A percentile compares a stretch with the other conserved stretches of the same genome.
Evolutionary conservation across 2,797 vertebrate species (phyloP).

Genomic region (Darevskia mixta): DNA sequence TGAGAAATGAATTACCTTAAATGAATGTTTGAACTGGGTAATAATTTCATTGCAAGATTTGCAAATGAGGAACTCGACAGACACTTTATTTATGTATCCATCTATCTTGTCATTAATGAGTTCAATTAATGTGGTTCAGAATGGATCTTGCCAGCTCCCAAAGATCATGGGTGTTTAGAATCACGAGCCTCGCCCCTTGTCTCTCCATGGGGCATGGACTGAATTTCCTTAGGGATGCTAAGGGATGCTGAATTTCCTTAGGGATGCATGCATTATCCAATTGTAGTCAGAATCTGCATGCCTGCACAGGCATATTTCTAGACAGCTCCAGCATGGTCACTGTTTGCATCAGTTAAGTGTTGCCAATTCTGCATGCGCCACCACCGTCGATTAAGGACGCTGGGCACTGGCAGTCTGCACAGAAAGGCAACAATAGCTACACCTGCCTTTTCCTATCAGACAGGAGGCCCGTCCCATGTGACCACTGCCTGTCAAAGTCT

Average conservation of each 20-base stretch:
- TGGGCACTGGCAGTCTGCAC: not conserved
- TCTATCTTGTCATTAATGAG: not conserved
- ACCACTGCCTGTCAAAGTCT: too few species aligned
- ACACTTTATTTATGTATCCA: not conserved
- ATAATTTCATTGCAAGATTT: slow-evolving; percentile 39
- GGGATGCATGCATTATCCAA: too few species aligned
- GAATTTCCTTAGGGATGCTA: too few species aligned
- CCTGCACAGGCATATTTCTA: not conserved
- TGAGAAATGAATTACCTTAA: slow-evolving; percentile 50
- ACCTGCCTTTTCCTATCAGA: too few species aligned
- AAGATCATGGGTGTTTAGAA: not conserved
- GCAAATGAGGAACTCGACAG: slow-evolving; percentile 43
- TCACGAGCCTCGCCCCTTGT: not conserved
- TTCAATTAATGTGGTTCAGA: not conserved
- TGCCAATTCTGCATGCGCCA: not conserved
- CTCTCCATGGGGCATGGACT: not conserved
- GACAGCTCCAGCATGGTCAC: not conserved
- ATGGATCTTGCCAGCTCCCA: not conserved
- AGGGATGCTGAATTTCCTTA: too few species aligned
- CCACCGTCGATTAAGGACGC: not conserved
- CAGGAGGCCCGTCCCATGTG: not conserved
- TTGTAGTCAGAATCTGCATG: not conserved
- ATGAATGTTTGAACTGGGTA: slow-evolving; percentile 46
- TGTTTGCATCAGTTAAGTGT: not conserved
- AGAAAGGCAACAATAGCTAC: not conserved